Evolutionary conservation across 2,113 vertebrate genomes (phyloP), one percentile per base, ranked within the genome.

Genomic region (Syrrhaptes paradoxus): DNA sequence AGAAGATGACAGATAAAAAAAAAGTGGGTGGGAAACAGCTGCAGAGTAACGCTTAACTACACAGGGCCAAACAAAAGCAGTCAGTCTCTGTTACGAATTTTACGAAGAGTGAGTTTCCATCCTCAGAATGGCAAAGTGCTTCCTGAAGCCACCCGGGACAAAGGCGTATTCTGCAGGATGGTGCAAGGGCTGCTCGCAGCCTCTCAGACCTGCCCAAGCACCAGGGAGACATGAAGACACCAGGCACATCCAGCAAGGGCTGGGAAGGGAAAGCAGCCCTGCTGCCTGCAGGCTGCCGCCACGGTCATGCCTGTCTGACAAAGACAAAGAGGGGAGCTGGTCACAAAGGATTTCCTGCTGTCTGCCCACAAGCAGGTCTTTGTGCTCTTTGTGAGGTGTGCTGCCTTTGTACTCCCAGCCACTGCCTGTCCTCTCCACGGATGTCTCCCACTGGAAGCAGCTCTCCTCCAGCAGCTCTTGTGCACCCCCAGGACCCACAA

Each of bases 311-410:
- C 83, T 74, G 76, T 90, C 63, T 32, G 54, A 72, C 43, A 67
- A 61, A 52, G 57, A 34, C 10, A 4, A 75, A 59, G 59, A 74
- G 2, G 3, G 20, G 46, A 83, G 59, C 41, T 3, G 3, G 62
- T 45, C 92, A 79, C 67, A 81, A 85, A 92, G 90, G 85, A 71
- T 68, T 92, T 66, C 79, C 79, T 66, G 54, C 63, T 58, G 54
- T 21, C 68, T 80, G 75, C 68, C 65, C 34, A 71, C 45, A 83
- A 54, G 75, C 61, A 25, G 43, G 55, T 55, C 88, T 93, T 86
- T 92, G 85, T 94, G 90, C 43, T 79, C 54, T 78, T 54, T 72
- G 75, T 70, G 62, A 91, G 59, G 62, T 38, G n/a, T 1, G 1
- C 66, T 13, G 52, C 57, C 65, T 85, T 49, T 51, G 46, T 29